Conservation (phyloP, 2,113 vertebrate species). For the Eolophus roseicapilla region DNA sequence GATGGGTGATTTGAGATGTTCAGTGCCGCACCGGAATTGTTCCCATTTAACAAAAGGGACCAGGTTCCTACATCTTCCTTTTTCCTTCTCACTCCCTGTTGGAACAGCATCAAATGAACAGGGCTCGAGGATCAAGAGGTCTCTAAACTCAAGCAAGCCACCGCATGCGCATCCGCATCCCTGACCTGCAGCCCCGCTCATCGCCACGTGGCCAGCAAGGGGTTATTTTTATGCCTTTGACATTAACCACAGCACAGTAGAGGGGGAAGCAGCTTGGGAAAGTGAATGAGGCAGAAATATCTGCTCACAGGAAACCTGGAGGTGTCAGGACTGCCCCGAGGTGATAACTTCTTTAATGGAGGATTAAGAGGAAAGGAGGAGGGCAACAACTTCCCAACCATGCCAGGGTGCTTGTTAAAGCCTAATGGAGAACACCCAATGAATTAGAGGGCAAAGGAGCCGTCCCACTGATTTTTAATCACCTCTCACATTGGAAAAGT, state of each 20-base stretch:
- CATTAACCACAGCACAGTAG: background rate
- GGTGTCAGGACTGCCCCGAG: background rate
- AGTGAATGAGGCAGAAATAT: background rate
- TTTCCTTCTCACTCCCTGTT: background rate
- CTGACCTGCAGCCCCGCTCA: background rate
- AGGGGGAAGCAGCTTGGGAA: background rate
- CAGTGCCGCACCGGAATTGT: background rate
- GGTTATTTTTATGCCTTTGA: background rate
- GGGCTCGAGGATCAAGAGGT: background rate
- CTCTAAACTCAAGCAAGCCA: background rate
- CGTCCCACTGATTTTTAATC: background rate
- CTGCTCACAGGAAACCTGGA: background rate
- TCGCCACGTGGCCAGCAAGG: accelerated
- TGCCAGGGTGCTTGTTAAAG: background rate
- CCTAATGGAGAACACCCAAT: background rate
- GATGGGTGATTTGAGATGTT: background rate
- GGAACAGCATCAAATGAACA: background rate
- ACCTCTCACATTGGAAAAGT: background rate
- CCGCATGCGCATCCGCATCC: background rate
- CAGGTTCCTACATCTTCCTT: background rate
- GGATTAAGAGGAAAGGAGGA: background rate
- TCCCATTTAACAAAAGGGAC: background rate
- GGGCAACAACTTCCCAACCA: background rate
- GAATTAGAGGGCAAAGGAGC: background rate
- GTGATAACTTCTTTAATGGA: background rate